Evolutionary conservation across 2,797 vertebrate genomes (phyloP), one percentile per base, ranked within the genome.

Genomic region (Channallabes apus): DNA sequence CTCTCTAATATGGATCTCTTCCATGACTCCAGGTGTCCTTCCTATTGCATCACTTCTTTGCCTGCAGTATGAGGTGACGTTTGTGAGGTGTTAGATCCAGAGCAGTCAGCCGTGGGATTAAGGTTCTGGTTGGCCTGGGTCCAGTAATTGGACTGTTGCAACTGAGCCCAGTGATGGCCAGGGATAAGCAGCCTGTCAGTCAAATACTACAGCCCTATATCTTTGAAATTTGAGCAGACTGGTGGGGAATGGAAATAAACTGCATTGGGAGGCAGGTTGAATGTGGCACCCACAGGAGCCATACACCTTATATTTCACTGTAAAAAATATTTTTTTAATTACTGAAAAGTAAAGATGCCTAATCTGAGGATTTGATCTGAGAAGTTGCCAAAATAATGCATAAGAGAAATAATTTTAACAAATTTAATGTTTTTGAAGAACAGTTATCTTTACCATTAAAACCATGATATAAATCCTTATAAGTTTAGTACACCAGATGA

Each of bases 101-200:
- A 80, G 87, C 86, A 86, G 82, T 79, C 89, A 89, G 83, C 82
- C 87, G 68, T 89, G 82, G 88, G 85, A 90, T 90, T 89, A 87
- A 68, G 88, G 80, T 86, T 89, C 84, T 87, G 86, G 85, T 80
- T 81, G 65, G 82, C 75, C 71, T 78, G 80, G 84, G 82, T 88
- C 78, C 85, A 84, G 87, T 90, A 90, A 90, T 89, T 90, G 88
- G 86, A 84, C 87, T 81, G 80, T 80, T 79, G 86, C 82, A 86
- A 84, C 80, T 4, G 61, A 80, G 77, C 56, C 68, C 59, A 78
- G 71, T 84, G 73, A 84, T 86, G 84, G 86, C 85, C 89, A 89
- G 80, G 83, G 88, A 84, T 84, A 82, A 85, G 46, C 85, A 51
- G 69, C 75, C 81, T 88, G 89, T 87, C 89, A 80, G 27, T 88